phyloP scores from a whole-genome alignment of 2,888 invertebrate species.

The Lasioglossum malachurum region DNA sequence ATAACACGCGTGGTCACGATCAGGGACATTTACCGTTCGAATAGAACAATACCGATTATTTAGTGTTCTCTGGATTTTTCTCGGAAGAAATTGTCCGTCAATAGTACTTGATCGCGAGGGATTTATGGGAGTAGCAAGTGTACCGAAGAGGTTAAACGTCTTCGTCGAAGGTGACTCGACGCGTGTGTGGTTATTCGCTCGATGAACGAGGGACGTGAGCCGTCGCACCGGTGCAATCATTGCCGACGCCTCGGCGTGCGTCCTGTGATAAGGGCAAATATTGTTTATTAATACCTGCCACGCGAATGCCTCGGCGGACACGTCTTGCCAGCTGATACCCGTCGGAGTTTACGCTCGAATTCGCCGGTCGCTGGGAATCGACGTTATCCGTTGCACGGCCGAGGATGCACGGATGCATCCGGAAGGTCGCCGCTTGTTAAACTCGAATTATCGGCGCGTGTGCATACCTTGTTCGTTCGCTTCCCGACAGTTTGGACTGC shows the following conservation, averaged over 20 bases:
- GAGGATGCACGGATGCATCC: not conserved
- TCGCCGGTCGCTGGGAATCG: not conserved
- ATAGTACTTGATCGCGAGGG: not conserved
- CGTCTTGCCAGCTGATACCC: not conserved
- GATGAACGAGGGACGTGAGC: conserved; percentile 15
- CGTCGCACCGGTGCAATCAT: conserved; percentile 19
- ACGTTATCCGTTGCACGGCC: conserved; percentile 12
- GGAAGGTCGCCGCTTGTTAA: not conserved
- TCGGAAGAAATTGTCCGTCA: not conserved
- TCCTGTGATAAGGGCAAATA: conserved; percentile 44
- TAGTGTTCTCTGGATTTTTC: not conserved
- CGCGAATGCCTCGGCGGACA: not conserved
- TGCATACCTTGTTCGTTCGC: not conserved
- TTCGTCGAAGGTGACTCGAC: not conserved
- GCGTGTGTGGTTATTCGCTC: conserved; percentile 29
- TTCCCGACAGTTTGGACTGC: not conserved
- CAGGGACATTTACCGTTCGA: not conserved
- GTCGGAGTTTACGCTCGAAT: not conserved
- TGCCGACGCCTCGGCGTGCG: conserved; percentile 11
- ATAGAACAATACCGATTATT: not conserved
- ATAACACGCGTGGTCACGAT: not conserved
- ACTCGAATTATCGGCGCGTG: conserved; percentile 12
- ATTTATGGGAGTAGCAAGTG: not conserved
- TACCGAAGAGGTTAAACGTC: not conserved
- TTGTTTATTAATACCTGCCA: conserved; percentile 39